Evolutionary conservation across 1,140 invertebrate genomes (phyloP).

Genomic region (Mesaphorura yosii): DNA sequence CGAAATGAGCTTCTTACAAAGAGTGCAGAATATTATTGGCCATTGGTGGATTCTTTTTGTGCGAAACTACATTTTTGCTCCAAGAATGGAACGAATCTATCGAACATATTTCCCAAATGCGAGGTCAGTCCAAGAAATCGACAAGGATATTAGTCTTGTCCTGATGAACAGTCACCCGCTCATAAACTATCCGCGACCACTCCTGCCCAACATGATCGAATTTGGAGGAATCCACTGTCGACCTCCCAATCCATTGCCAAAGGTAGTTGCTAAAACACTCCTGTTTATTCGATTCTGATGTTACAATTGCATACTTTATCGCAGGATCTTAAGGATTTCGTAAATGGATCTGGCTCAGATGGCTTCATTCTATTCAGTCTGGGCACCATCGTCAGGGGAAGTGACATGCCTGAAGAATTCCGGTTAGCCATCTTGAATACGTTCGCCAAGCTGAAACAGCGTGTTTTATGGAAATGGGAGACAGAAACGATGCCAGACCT

Average conservation of each 20-base stretch:
- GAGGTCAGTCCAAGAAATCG: constrained; percentile 38
- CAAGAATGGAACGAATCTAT: constrained; percentile 23
- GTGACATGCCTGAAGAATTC: constrained; percentile 12
- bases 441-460: constrained; percentile 27
- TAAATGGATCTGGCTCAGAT: constrained; percentile 34
- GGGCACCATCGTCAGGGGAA: constrained; percentile 39
- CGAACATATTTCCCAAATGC: constrained; percentile 24
- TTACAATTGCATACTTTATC: neutral
- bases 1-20: constrained; percentile 15
- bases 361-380: constrained; percentile 61
- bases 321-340: constrained; percentile 28
- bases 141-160: constrained; percentile 41
- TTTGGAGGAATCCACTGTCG: constrained; percentile 41
- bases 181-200: constrained; percentile 40
- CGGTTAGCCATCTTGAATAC: constrained; percentile 7
- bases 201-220: constrained; percentile 42
- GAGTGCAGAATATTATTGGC: constrained; percentile 4
- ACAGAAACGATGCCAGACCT: neutral
- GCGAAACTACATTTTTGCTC: constrained; percentile 1
- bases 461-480: constrained; percentile 27
- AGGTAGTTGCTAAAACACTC: constrained; percentile 1
- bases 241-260: constrained; percentile 17
- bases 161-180: constrained; percentile 46
- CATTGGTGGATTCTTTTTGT: constrained; percentile 26
- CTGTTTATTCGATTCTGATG: neutral